Evolutionary conservation across 1,140 invertebrate species (phyloP).

Genomic region (Lepidurus arcticus): DNA sequence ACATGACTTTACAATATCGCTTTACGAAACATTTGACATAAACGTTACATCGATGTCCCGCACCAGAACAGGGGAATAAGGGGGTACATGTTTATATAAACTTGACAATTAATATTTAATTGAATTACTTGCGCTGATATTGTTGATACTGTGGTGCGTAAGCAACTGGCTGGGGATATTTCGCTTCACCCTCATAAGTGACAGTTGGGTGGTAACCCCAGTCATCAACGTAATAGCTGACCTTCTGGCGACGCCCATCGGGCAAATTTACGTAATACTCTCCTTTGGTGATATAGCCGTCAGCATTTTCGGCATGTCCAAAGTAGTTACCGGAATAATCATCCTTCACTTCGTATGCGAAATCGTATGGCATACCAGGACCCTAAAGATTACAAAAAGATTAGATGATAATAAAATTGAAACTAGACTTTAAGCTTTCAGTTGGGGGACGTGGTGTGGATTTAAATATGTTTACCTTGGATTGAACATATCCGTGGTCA

Average conservation of each 20-base stretch:
- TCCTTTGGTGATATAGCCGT: conserved; percentile 18
- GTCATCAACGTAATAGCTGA: conserved; percentile 28
- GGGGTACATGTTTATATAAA: not conserved
- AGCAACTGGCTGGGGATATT: conserved; percentile 25
- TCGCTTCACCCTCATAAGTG: conserved; percentile 28
- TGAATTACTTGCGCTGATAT: not conserved
- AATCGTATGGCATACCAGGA: conserved; percentile 26
- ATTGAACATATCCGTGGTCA: not conserved
- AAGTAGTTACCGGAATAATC: conserved; percentile 15
- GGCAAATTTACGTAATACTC: conserved; percentile 28
- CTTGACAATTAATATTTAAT: not conserved
- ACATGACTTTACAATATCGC: not conserved
- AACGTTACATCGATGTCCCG: not conserved
- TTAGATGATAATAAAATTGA: no score
- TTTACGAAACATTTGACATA: not conserved
- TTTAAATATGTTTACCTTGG: not conserved
- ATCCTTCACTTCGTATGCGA: conserved; percentile 30
- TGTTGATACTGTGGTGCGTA: conserved; percentile 1
- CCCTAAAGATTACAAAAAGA: not conserved
- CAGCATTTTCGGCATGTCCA: conserved; percentile 20
- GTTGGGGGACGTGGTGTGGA: no score
- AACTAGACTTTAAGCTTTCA: no score
- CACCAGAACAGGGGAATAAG: not conserved
- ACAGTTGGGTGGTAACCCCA: conserved; percentile 24
- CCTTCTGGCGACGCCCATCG: conserved; percentile 27